Conservation (phyloP, 2,888 invertebrate species). For the Rotaria magnacalcarata region DNA sequence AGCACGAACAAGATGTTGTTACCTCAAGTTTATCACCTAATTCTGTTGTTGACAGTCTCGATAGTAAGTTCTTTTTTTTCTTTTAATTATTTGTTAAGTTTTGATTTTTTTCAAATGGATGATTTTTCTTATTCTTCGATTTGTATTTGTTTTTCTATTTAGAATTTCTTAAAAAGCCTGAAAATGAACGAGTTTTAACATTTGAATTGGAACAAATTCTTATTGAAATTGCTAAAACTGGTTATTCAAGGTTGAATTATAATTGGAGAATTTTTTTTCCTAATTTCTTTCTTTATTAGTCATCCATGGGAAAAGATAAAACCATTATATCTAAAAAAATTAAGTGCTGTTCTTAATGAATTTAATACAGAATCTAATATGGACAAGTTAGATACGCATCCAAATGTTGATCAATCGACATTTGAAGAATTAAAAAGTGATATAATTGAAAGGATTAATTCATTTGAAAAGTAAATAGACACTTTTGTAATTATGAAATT, state of each 20-base stretch:
- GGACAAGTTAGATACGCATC: conserved; percentile 74
- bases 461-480: conserved; percentile 55
- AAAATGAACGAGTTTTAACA: background rate
- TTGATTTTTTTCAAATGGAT: no score
- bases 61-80: conserved; percentile 13
- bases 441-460: conserved; percentile 54
- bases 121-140: background rate
- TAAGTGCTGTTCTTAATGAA: conserved; percentile 77
- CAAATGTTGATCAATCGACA: conserved; percentile 83
- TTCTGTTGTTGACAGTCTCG: conserved; percentile 36
- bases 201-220: conserved; percentile 8
- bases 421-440: conserved; percentile 73
- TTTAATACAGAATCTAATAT: conserved; percentile 73
- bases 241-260: background rate
- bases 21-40: background rate
- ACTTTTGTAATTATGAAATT: background rate
- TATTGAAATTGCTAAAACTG: conserved; percentile 6
- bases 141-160: background rate
- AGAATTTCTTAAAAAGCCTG: background rate
- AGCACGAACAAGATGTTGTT: background rate
- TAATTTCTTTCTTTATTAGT: conserved; percentile 48
- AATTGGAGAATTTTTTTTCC: background rate
- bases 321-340: conserved; percentile 78
- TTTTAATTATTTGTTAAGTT: no score
- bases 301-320: conserved; percentile 85